Percentiles rank a stretch among this genome's conserved stretches.
phyloP scores from a whole-genome alignment of 2,797 vertebrate genomes.

The Hippopotamyrus pictus region DNA sequence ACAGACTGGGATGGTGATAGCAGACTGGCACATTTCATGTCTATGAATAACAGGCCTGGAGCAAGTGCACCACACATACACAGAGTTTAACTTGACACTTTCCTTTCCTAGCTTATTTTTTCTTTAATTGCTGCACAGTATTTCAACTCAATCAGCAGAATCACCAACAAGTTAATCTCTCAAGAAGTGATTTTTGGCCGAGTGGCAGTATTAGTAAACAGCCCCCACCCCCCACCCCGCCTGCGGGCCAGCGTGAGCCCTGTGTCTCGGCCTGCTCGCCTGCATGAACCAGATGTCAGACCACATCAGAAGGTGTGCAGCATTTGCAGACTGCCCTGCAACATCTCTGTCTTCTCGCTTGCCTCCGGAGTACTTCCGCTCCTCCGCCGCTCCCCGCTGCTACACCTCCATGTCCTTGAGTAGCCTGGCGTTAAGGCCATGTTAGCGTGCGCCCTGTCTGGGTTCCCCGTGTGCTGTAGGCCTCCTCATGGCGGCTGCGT shows the following conservation, averaged over 20 bases:
- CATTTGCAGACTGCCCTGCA: constrained; percentile 63
- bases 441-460: background rate
- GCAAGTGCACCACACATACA: background rate
- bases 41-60: background rate
- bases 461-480: background rate
- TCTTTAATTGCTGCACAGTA: constrained; percentile 10
- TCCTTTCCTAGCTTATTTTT: background rate
- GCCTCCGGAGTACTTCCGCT: constrained; percentile 26
- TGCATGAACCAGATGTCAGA: constrained; percentile 82
- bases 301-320: constrained; percentile 79
- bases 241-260: constrained; percentile 62
- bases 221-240: constrained; percentile 34
- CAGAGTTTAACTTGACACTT: background rate
- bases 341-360: constrained; percentile 49
- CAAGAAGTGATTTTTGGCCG: constrained; percentile 14
- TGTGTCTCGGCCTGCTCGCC: constrained; percentile 69
- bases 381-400: constrained; percentile 24
- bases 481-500: too few relatives aligned
- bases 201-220: constrained; percentile 14
- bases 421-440: background rate
- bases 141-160: constrained; percentile 23
- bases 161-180: constrained; percentile 15
- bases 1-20: background rate
- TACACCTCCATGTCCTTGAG: constrained; percentile 27
- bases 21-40: background rate